Conservation (phyloP, 1,140 invertebrate species). For the Agrypnia vestita region DNA sequence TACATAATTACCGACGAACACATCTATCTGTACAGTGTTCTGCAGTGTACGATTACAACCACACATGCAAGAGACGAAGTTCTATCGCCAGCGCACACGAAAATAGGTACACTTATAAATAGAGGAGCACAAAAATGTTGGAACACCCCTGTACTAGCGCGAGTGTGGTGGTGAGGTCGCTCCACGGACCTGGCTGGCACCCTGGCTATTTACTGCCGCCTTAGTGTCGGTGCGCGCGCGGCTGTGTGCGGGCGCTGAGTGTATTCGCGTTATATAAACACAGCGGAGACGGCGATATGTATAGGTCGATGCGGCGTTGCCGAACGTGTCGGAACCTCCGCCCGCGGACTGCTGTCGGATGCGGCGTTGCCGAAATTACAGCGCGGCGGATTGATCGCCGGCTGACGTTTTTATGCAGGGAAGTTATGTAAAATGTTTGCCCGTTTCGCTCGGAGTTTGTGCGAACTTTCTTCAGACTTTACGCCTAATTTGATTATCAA, state of each 20-base stretch:
- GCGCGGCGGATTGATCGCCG: slow-evolving; percentile 31
- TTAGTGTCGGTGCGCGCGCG: neutral
- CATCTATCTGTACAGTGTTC: neutral
- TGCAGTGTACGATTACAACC: slow-evolving; percentile 26
- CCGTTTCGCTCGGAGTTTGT: slow-evolving; percentile 16
- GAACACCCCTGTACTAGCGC: slow-evolving; percentile 19
- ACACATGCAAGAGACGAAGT: neutral
- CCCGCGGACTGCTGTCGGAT: neutral
- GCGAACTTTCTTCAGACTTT: slow-evolving; percentile 24
- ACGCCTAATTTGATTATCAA: slow-evolving; percentile 31
- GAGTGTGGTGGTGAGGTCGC: slow-evolving; percentile 32
- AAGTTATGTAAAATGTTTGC: slow-evolving; percentile 37
- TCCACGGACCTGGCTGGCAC: slow-evolving; percentile 36
- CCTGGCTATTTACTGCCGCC: slow-evolving; percentile 32
- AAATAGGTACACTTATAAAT: slow-evolving; percentile 42
- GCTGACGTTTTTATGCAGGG: slow-evolving; percentile 47
- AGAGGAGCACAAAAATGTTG: slow-evolving; percentile 34
- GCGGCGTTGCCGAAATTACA: slow-evolving; percentile 36
- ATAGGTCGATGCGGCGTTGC: slow-evolving; percentile 35
- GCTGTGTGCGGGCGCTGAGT: neutral
- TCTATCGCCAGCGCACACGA: slow-evolving; percentile 7
- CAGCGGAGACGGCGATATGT: slow-evolving; percentile 27
- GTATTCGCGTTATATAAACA: slow-evolving; percentile 49
- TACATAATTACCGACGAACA: slow-evolving; percentile 34
- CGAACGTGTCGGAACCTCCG: neutral